Conservation (phyloP, 2,888 invertebrate genomes). For the Nomada goodeniana region DNA sequence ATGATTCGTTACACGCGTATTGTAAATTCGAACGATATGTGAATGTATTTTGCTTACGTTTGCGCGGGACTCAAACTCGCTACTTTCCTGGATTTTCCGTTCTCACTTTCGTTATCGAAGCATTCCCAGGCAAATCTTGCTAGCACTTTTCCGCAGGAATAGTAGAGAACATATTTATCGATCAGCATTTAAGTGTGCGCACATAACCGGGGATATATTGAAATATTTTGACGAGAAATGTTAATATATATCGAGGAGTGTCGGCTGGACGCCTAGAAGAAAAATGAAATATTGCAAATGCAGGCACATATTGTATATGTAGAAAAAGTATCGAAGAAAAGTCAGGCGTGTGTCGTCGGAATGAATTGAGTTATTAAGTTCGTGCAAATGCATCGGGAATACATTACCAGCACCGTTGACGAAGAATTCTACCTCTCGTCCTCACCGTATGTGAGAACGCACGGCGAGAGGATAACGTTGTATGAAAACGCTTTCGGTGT, state of each 20-base stretch:
- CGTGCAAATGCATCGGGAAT: conserved; percentile 49
- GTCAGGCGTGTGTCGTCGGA: background rate
- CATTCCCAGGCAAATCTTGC: conserved; percentile 46
- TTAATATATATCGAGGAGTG: conserved; percentile 20
- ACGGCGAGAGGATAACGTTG: conserved; percentile 35
- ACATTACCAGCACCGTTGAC: conserved; percentile 41
- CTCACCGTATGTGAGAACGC: background rate
- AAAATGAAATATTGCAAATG: background rate
- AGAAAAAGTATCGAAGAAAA: background rate
- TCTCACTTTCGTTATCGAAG: conserved; percentile 46
- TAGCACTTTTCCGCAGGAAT: background rate
- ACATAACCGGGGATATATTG: conserved; percentile 2
- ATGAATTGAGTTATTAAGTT: conserved; percentile 28
- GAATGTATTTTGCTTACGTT: conserved; percentile 58
- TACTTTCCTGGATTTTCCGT: conserved; percentile 20
- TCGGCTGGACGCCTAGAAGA: background rate
- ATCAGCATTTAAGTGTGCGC: conserved; percentile 45
- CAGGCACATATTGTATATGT: background rate
- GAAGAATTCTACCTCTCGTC: conserved; percentile 24
- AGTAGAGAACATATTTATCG: conserved; percentile 26
- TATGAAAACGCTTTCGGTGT: conserved; percentile 73
- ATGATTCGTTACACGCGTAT: conserved; percentile 50
- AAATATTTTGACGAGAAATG: conserved; percentile 30
- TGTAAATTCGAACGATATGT: conserved; percentile 41
- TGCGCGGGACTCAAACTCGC: conserved; percentile 37